Evolutionary conservation across 2,113 vertebrate genomes (phyloP).

Genomic region (Leptobrachium leishanense): DNA sequence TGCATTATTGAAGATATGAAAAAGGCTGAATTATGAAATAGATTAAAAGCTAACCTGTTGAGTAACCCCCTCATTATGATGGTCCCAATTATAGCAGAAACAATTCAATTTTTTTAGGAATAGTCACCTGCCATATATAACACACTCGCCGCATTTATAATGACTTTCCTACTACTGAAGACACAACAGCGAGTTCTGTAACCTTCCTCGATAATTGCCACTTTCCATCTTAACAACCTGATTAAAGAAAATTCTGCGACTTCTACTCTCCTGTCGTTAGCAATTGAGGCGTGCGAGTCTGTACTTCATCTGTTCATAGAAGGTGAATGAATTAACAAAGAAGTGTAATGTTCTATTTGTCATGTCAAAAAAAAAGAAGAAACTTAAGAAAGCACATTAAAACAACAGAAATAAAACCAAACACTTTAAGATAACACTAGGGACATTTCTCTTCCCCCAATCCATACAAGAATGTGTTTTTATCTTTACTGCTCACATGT

Average conservation of each 20-base stretch:
- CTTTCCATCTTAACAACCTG: not conserved
- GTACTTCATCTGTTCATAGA: slow-evolving; percentile 4
- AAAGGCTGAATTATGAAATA: too few species aligned
- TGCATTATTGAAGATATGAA: too few species aligned
- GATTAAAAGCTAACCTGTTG: too few species aligned
- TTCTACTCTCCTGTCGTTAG: too few species aligned
- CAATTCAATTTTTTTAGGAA: too few species aligned
- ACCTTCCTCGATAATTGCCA: not conserved
- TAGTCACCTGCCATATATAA: too few species aligned
- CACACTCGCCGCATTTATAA: too few species aligned
- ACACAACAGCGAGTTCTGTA: not conserved
- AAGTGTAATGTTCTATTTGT: slow-evolving; percentile 20
- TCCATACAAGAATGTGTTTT: slow-evolving; percentile 44
- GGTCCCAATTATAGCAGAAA: too few species aligned
- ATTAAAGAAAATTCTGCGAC: slow-evolving; percentile 5
- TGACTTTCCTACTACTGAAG: not conserved
- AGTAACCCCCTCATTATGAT: too few species aligned
- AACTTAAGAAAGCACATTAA: slow-evolving; percentile 29
- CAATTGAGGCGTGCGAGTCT: not conserved
- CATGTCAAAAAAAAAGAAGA: slow-evolving; percentile 6
- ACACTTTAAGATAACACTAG: slow-evolving; percentile 46
- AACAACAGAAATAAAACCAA: slow-evolving; percentile 45
- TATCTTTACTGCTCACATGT: slow-evolving; percentile 50
- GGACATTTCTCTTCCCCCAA: slow-evolving; percentile 43
- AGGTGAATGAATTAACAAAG: slow-evolving; percentile 17